These are phyloP conservation scores for Cerceris rybyensis DNA, from an alignment of 2,888 invertebrate species.

Conservation along the genomic window DNA sequence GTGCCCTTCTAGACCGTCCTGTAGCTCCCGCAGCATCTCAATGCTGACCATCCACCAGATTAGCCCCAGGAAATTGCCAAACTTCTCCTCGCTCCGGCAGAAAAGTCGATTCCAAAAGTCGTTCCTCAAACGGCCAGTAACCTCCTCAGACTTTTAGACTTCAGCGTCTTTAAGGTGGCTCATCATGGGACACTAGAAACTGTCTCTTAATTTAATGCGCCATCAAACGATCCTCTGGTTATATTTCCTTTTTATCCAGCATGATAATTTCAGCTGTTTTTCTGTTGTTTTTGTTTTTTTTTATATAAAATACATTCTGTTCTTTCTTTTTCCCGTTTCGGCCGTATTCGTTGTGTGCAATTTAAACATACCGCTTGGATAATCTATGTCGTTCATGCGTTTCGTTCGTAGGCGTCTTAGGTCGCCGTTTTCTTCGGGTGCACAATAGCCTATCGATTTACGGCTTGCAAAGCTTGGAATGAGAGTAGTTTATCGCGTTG, in stretches of 20 bases:
- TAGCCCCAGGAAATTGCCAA: conserved; percentile 82
- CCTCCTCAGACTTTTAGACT: conserved; percentile 38
- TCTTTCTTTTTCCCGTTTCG: too few species aligned
- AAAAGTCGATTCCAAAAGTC: conserved; percentile 80
- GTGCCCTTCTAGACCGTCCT: conserved; percentile 36
- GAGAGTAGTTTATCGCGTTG: conserved; percentile 39
- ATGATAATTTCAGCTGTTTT: background rate
- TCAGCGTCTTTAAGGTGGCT: conserved; percentile 47
- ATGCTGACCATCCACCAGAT: conserved; percentile 81
- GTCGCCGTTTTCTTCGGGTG: conserved; percentile 19
- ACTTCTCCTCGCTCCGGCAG: conserved; percentile 77
- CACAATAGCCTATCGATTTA: conserved; percentile 45
- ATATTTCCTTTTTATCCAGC: background rate
- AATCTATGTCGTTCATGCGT: background rate
- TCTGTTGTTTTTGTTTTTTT: background rate
- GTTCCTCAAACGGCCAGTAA: conserved; percentile 74
- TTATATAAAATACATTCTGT: too few species aligned
- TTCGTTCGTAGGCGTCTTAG: conserved; percentile 11
- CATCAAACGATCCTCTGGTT: conserved; percentile 43
- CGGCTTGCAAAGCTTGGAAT: conserved; percentile 3
- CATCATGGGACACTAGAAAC: conserved; percentile 64
- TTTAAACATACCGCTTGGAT: too few species aligned
- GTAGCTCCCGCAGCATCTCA: conserved; percentile 78
- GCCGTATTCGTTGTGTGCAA: too few species aligned
- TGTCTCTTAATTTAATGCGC: conserved; percentile 75